phyloP scores from a whole-genome alignment of 2,113 vertebrate genomes.

The Neomonachus schauinslandi region DNA sequence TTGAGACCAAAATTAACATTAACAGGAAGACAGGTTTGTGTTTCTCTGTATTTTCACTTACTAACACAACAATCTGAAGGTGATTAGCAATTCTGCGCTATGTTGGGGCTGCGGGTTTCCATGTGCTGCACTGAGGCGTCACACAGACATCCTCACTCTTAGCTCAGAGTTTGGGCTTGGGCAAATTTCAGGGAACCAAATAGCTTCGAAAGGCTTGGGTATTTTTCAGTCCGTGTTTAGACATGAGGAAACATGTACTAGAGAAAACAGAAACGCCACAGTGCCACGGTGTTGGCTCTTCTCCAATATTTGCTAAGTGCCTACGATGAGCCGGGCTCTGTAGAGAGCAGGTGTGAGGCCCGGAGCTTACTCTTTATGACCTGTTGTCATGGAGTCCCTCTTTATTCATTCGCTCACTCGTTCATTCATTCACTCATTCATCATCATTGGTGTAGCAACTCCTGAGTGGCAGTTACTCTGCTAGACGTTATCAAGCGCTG shows the following conservation, averaged over 20 bases:
- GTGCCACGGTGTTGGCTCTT: neutral
- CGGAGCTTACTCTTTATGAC: neutral
- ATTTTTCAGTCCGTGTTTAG: conserved; percentile 44
- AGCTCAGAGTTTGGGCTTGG: neutral
- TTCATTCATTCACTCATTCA: neutral
- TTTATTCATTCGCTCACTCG: neutral
- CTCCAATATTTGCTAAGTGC: neutral
- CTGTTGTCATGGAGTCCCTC: neutral
- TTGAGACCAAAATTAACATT: neutral
- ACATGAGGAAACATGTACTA: neutral
- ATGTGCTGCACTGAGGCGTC: neutral
- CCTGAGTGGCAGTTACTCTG: neutral
- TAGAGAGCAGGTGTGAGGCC: neutral
- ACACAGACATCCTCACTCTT: neutral
- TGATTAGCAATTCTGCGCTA: conserved; percentile 62
- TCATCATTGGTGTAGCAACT: neutral
- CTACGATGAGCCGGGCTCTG: neutral
- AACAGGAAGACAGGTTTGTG: conserved; percentile 73
- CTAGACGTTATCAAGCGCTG: neutral
- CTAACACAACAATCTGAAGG: conserved; percentile 65
- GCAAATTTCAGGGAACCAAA: neutral
- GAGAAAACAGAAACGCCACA: neutral
- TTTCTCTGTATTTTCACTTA: conserved; percentile 70
- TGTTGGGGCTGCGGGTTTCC: conserved; percentile 36
- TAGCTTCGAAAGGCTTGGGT: neutral